Base-by-base conservation (phyloP, 2,113 vertebrate genomes). In the Proteles cristata region DNA sequence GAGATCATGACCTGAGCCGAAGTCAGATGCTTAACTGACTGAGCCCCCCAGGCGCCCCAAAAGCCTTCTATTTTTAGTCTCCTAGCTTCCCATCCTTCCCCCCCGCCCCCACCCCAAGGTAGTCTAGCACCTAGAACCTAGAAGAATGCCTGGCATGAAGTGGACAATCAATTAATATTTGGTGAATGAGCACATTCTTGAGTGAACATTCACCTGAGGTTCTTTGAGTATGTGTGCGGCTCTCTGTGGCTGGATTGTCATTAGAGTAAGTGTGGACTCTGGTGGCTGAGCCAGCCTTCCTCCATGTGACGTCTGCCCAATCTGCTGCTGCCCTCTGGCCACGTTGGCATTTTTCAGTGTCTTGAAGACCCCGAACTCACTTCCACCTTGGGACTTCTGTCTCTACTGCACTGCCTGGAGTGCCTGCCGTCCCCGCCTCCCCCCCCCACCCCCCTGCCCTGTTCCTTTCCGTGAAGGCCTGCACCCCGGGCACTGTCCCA, bases 211-310 rank as follows among this genome's bases (percentile, higher is more conserved):
- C 50, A 5, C 10, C 5, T 12, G 1, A 23, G 43, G 53, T 26
- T 65, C 68, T 26, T 50, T 66, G 77, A 73, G 33, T 53, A 2
- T 14, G 1, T 1, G 61, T 26, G n/a, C 4, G 9, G 7, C 63
- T 71, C 10, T 68, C 26, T 28, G 65, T 43, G 19, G 5, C 4
- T 23, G 3, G 25, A 10, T 2, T 21, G n/a, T 65, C 39, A 0
- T n/a, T 11, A 14, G 71, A n/a, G 15, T 3, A 26, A 43, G 8
- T 28, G 26, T 16, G 3, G 53, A 2, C 33, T 65, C 31, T 23
- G 3, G 1, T 3, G 88, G 61, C 53, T 50, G 3, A 2, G 19
- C 0, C 14, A 2, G 8, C 26, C 1, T 4, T 4, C 16, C 8
- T 50, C 39, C 17, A 0, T 2, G 31, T 19, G 31, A 35, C 26